Conservation (phyloP, 2,888 invertebrate species). For the Andrena minutula region DNA sequence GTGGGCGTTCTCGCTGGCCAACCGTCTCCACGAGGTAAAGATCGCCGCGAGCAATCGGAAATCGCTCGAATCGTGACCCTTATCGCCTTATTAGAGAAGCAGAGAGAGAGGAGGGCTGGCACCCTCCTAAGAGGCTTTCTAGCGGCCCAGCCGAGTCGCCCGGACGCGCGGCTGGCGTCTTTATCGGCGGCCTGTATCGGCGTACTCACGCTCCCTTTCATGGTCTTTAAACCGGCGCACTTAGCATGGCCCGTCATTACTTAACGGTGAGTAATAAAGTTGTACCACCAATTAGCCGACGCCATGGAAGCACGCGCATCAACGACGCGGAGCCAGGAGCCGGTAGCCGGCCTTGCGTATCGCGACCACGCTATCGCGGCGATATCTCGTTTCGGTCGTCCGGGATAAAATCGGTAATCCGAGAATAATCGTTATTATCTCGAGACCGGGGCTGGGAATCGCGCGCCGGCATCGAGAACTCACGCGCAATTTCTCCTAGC, state of each 20-base stretch:
- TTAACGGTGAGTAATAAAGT: slow-evolving; percentile 82
- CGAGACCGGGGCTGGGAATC: background rate
- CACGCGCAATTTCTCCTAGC: slow-evolving; percentile 11
- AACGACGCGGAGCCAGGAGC: slow-evolving; percentile 52
- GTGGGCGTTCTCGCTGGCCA: slow-evolving; percentile 68
- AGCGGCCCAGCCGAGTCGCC: slow-evolving; percentile 7
- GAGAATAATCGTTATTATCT: slow-evolving; percentile 66
- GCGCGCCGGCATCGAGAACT: background rate
- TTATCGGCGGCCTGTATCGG: slow-evolving; percentile 75
- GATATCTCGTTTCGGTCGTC: slow-evolving; percentile 63
- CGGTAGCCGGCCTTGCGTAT: slow-evolving; percentile 52
- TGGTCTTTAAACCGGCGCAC: slow-evolving; percentile 75
- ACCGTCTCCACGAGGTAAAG: slow-evolving; percentile 33
- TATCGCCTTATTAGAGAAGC: slow-evolving; percentile 81
- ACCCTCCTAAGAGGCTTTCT: slow-evolving; percentile 56
- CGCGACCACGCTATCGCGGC: slow-evolving; percentile 59
- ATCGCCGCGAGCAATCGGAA: slow-evolving; percentile 61
- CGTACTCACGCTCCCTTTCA: slow-evolving; percentile 76
- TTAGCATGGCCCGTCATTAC: slow-evolving; percentile 77
- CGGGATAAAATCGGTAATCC: slow-evolving; percentile 67
- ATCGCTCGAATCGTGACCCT: slow-evolving; percentile 77
- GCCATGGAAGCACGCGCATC: slow-evolving; percentile 61
- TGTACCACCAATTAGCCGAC: slow-evolving; percentile 79
- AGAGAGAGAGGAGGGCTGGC: slow-evolving; percentile 26
- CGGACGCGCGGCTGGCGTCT: slow-evolving; percentile 45